Conservation (phyloP, 2,888 invertebrate species). For the Darwinula stevensoni region DNA sequence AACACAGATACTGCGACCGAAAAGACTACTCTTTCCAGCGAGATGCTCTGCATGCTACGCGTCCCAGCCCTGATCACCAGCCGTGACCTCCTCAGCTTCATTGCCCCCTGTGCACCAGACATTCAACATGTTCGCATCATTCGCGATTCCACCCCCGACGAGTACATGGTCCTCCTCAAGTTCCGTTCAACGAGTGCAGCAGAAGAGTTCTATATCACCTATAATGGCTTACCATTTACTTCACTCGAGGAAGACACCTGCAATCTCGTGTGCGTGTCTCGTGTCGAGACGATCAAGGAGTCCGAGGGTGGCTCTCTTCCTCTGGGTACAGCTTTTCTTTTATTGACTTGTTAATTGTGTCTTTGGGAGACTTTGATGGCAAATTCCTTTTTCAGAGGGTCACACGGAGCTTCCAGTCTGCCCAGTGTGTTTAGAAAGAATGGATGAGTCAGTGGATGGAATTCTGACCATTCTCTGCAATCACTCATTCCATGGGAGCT, state of each 20-base stretch:
- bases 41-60: constrained; percentile 57
- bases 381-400: constrained; percentile 14
- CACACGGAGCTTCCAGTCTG: constrained; percentile 91
- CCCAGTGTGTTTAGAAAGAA: constrained; percentile 80
- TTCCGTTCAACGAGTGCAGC: constrained; percentile 37
- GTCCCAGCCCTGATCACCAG: constrained; percentile 74
- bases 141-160: constrained; percentile 57
- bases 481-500: constrained; percentile 88
- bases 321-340: neutral
- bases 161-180: constrained; percentile 88
- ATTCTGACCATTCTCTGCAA: constrained; percentile 91
- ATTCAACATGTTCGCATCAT: constrained; percentile 75
- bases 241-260: constrained; percentile 71
- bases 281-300: constrained; percentile 45
- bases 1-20: neutral
- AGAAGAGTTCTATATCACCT: constrained; percentile 67
- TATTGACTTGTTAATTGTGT: too few relatives aligned
- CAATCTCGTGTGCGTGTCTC: constrained; percentile 79
- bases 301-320: constrained; percentile 26
- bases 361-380: neutral
- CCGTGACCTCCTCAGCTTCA: constrained; percentile 71
- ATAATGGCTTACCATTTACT: constrained; percentile 76
- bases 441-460: constrained; percentile 96
- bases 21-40: constrained; percentile 22
- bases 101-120: constrained; percentile 67